Evolutionary conservation across 2,797 vertebrate genomes (phyloP).

Genomic region (Gymnothorax javanicus): DNA sequence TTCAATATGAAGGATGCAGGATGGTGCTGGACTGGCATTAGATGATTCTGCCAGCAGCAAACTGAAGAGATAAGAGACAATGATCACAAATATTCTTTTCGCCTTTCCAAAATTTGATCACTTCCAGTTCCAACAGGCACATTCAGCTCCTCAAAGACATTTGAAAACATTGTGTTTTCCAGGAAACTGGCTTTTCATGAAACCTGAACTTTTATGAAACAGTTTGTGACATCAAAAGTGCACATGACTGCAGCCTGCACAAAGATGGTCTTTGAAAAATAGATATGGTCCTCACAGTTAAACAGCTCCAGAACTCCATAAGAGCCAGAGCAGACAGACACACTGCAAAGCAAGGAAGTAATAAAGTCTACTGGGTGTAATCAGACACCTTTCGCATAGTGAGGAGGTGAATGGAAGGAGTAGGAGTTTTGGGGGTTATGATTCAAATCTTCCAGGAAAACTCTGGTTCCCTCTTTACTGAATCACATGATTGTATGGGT

Average conservation of each 20-base stretch:
- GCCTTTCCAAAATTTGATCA: background rate
- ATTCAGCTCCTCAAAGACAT: background rate
- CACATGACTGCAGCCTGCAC: slow-evolving; percentile 24
- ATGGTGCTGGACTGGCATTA: slow-evolving; percentile 29
- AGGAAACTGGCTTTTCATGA: background rate
- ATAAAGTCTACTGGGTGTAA: background rate
- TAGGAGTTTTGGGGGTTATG: background rate
- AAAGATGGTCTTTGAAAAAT: slow-evolving; percentile 47
- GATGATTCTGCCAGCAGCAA: slow-evolving; percentile 44
- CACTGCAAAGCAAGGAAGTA: background rate
- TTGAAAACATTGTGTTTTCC: background rate
- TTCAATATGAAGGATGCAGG: slow-evolving; percentile 53
- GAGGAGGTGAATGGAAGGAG: background rate
- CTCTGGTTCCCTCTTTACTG: background rate
- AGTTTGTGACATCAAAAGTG: slow-evolving; percentile 40
- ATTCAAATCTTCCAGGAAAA: background rate
- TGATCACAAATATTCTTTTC: background rate
- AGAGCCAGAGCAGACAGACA: background rate
- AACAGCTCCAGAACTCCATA: background rate
- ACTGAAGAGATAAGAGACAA: slow-evolving; percentile 53
- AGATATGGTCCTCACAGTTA: slow-evolving; percentile 25
- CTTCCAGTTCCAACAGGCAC: slow-evolving; percentile 18
- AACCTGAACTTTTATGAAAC: slow-evolving; percentile 28
- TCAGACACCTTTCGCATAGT: background rate
- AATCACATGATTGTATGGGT: background rate